Base-by-base conservation (phyloP, 2,113 vertebrate genomes). In the Clarias magur region DNA sequence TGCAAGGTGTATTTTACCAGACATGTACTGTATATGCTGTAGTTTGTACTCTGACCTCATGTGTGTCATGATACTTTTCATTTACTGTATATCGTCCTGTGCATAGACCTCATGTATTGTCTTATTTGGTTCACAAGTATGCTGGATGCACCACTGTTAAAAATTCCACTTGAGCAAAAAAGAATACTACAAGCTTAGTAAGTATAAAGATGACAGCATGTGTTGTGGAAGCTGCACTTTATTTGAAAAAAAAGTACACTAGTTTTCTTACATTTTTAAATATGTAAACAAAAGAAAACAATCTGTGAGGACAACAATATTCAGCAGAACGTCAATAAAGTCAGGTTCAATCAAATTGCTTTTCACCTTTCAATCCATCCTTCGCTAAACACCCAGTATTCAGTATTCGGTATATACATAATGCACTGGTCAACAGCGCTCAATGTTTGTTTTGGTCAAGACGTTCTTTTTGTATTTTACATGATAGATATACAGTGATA, bases 191-290 rank as follows among this genome's bases (percentile, higher is more conserved):
- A 34, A 75, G 42, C 13, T 23, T 15, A 59, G 48, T n/a, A 6
- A 79, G 12, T 75, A 80, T 57, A 72, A 59, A 57, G 48, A 80
- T 11, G 17, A 30, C 15, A 60, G 70, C n/a, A 59, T 15, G 92
- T 91, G 94, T 94, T 97, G 97, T 99, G 97, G 97, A 99, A 99
- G 98, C 98, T 98, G 98, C 97, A 96, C 97, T 99, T 99, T 99
- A 99, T 99, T 99, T 98, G 96, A 96, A 95, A 94, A 92, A 48
- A 92, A 90, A 94, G 89, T 92, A 97, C 96, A 97, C 96, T 96
- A 94, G 96, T 95, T 97, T 96, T 97, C 97, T 96, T 98, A 99
- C 97, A 97, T 93, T 87, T 97, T 97, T 98, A 95, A 95, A 97
- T 97, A 98, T 96, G 97, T 97, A 97, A 98, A 97, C 96, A 98